A percentile compares a stretch with the other conserved stretches of the same genome.
Evolutionary conservation across 2,888 invertebrate species (phyloP).

Genomic region (Xanthia icteritia): DNA sequence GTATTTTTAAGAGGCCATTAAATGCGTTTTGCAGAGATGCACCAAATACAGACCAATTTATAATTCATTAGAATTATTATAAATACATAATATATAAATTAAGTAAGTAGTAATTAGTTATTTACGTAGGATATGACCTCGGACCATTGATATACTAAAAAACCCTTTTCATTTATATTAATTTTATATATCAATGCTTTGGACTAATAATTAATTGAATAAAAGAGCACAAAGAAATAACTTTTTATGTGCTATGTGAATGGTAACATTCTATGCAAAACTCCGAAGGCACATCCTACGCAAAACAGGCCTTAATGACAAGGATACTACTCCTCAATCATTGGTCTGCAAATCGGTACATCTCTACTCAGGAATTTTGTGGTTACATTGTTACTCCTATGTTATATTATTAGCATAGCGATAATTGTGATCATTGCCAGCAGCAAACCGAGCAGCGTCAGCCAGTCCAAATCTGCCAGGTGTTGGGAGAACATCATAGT

Average conservation of each 20-base stretch:
- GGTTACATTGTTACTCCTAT: conserved; percentile 53
- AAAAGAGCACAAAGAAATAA: not conserved
- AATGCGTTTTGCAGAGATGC: conserved; percentile 37
- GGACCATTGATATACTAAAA: too few species aligned
- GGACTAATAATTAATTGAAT: not conserved
- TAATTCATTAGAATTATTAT: not conserved
- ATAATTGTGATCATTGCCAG: conserved; percentile 94
- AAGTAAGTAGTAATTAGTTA: not conserved
- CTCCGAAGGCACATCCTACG: not conserved
- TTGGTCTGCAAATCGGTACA: conserved; percentile 9
- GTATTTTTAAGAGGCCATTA: conserved; percentile 38
- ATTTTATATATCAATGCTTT: too few species aligned
- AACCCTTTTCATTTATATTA: too few species aligned
- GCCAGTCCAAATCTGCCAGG: conserved; percentile 93
- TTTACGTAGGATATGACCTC: not conserved
- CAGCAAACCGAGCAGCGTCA: conserved; percentile 93
- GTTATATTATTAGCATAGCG: conserved; percentile 91
- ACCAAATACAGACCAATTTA: conserved; percentile 14
- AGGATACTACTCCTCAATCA: not conserved
- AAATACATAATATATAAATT: not conserved
- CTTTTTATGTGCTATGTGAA: not conserved
- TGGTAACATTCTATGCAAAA: conserved; percentile 1
- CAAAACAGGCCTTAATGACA: not conserved
- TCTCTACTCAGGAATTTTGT: conserved; percentile 37
- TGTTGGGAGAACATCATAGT: conserved; percentile 93